Base-by-base conservation (phyloP, 1,140 invertebrate species). In the Neodiprion lecontei region DNA sequence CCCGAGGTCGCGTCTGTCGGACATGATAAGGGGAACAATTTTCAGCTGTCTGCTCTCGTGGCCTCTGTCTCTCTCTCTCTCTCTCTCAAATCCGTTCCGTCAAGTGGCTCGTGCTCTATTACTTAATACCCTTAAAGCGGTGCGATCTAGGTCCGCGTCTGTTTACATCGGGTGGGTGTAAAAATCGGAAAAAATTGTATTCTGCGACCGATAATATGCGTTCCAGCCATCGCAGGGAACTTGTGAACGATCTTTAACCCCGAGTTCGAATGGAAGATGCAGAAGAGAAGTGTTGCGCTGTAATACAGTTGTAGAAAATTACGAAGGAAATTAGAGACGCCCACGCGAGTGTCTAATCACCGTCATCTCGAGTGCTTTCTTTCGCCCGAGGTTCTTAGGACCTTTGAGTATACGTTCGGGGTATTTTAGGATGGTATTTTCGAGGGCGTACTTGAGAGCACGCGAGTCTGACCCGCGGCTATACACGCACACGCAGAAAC, bases 401-500 rank as follows among this genome's bases (percentile, higher is more conserved):
- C n/a, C n/a, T 17, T 61, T 1, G 53, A 61, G 53, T 17, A 61
- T 61, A 61, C 53, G 5, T 40, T 40, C 4, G n/a, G n/a, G n/a
- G 53, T 61, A 61, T 61, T 61, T 61, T 61, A 61, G 53, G 53
- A 61, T 61, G 53, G 53, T 9, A 61, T 61, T 61, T 61, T 61
- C 53, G 53, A 61, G 53, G 53, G 53, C 53, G 5, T 61, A 61
- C n/a, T 61, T 17, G 3, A 40, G 28, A 40, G 28, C 28, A 40
- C 28, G 28, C 28, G 28, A 40, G 28, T 40, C 28, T 40, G 28
- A 40, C 28, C 28, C 28, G 5, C 28, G 28, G 28, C 28, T 40
- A 40, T 40, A 40, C 28, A 5, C 28, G 28, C 28, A 40, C 28
- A 40, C 5, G 28, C 2, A 40, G 28, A 40, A 40, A 61, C 53